Conservation (phyloP, 2,113 vertebrate genomes). For the Phaethornis superciliosus region DNA sequence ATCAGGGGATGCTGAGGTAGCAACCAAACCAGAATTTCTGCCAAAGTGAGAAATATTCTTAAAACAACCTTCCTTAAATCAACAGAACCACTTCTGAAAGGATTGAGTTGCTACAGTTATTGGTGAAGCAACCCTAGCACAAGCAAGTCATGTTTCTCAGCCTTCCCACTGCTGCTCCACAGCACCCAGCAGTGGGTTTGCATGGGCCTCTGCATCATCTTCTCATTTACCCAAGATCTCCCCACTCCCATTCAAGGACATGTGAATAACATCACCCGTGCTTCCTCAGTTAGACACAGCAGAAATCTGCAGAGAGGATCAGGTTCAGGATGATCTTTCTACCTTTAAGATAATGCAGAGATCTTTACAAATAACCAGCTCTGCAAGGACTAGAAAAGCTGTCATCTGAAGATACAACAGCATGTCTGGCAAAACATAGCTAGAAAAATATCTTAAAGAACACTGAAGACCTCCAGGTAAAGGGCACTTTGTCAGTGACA, state of each 20-base stretch:
- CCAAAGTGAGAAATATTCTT: background rate
- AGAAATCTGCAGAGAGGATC: background rate
- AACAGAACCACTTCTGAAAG: background rate
- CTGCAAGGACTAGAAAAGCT: background rate
- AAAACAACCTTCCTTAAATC: background rate
- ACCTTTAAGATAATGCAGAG: background rate
- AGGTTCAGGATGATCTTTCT: background rate
- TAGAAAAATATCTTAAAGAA: background rate
- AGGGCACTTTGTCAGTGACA: background rate
- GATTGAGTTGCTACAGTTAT: background rate
- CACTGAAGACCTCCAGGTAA: background rate
- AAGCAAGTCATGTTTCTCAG: background rate
- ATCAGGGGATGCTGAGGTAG: background rate
- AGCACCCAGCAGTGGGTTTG: background rate
- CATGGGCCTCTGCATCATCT: background rate
- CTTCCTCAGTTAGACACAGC: background rate
- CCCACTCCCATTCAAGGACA: background rate
- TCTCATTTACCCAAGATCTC: background rate
- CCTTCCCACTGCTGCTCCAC: background rate
- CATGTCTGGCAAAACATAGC: background rate
- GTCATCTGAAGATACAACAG: background rate
- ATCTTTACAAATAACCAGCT: background rate
- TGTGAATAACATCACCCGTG: background rate
- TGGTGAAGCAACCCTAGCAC: background rate
- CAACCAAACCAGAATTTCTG: background rate